Base-by-base conservation (phyloP, 2,113 vertebrate genomes). In the Sylvia atricapilla region DNA sequence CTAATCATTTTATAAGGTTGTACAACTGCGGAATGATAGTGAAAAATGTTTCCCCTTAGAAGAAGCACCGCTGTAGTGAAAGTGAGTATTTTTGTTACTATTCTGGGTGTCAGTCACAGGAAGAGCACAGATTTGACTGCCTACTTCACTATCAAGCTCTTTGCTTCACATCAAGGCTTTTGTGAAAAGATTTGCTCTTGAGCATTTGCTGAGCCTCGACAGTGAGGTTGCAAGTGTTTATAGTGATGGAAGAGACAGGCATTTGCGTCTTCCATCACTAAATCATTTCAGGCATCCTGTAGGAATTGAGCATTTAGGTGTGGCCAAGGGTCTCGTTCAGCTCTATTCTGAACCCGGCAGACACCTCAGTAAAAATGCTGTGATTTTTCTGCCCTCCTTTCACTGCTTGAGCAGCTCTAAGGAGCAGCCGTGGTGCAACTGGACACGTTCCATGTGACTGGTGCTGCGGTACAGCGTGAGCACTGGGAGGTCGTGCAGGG, bases 41-140 rank as follows among this genome's bases (percentile, higher is more conserved):
- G 80, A 84, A 95, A 96, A 93, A 59, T 28, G 22, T 59, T 95
- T 91, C 68, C 76, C 64, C 47, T 94, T 81, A 92, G 69, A 84
- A 92, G 89, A 90, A 86, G 60, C 89, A 93, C 93, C 11, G 10
- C 39, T 81, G 84, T 94, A 96, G 93, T 89, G 96, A 91, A 94
- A 94, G 94, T 68, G 84, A 97, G 84, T 96, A 91, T 89, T 92
- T 96, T 90, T 84, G 93, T 94, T 95, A 68, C 92, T 94, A 92
- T 95, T 93, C 92, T 90, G 83, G 69, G 90, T 94, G 84, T 69
- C 96, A 96, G 88, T 94, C 92, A 87, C 47, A 95, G 90, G 72
- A 88, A 96, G 76, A 96, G 90, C 92, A 94, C 88, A 92, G 79
- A 93, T 97, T 94, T 94, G 83, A 87, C 95, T 95, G 86, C 95